A percentile compares a stretch with the other conserved stretches of the same genome.
Evolutionary conservation across 1,140 invertebrate genomes (phyloP).

Genomic region (Anoplophora glabripennis): DNA sequence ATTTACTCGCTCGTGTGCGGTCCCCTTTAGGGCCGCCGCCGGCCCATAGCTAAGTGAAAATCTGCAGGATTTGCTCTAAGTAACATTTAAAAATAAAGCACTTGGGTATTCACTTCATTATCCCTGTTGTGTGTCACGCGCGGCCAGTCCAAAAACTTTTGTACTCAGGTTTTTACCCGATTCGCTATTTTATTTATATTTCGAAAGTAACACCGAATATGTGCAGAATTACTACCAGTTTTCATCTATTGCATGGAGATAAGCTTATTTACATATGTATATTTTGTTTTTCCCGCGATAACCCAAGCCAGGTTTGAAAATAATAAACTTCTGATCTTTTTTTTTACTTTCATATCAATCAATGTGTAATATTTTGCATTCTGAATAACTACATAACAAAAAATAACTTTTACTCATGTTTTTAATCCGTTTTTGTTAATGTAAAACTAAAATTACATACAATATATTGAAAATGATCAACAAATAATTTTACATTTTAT

Average conservation of each 20-base stretch:
- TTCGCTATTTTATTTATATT: constrained; percentile 39
- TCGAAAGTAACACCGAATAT: constrained; percentile 44
- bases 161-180: constrained; percentile 43
- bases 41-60: constrained; percentile 45
- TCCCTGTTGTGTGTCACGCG: constrained; percentile 37
- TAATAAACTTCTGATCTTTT: too few species aligned
- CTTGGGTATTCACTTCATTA: constrained; percentile 47
- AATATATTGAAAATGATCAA: too few species aligned
- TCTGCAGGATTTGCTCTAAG: constrained; percentile 44
- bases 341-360: too few species aligned
- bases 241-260: constrained; percentile 42
- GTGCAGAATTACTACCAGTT: constrained; percentile 38
- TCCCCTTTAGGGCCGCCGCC: not conserved
- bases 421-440: too few species aligned
- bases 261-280: constrained; percentile 35
- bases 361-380: too few species aligned
- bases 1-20: too few species aligned
- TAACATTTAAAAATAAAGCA: constrained; percentile 45
- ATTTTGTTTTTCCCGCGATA: not conserved
- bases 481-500: too few species aligned
- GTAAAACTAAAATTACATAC: too few species aligned
- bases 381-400: too few species aligned
- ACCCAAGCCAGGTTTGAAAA: too few species aligned
- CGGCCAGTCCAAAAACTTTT: constrained; percentile 42
- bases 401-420: too few species aligned